phyloP scores from a whole-genome alignment of 2,797 vertebrate species.

The Propithecus deckenii region DNA sequence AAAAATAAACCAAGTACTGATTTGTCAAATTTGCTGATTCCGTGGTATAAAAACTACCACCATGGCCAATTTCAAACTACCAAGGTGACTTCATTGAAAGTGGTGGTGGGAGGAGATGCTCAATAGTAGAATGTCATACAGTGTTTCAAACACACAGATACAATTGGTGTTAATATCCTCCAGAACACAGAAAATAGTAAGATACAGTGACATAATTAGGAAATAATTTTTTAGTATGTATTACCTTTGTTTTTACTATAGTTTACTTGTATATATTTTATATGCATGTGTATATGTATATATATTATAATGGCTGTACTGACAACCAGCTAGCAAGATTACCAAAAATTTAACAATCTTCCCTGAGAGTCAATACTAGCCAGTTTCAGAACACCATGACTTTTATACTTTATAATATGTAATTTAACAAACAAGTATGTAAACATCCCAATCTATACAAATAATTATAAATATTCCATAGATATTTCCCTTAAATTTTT shows the following conservation, averaged over 20 bases:
- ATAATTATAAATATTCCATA: not conserved
- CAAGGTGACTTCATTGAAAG: not conserved
- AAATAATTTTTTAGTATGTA: not conserved
- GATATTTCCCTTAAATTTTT: not conserved
- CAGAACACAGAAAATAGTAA: not conserved
- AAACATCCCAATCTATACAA: not conserved
- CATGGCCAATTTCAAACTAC: not conserved
- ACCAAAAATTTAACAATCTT: not conserved
- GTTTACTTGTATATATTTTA: not conserved
- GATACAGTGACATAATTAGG: not conserved
- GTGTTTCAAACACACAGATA: not conserved
- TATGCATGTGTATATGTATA: too few species aligned
- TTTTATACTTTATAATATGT: not conserved
- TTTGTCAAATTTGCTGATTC: not conserved
- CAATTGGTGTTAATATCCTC: not conserved
- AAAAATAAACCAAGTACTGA: not conserved
- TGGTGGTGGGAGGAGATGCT: not conserved
- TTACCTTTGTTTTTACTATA: not conserved
- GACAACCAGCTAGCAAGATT: not conserved
- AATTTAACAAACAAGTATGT: not conserved
- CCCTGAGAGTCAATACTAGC: not conserved
- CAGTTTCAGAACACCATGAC: not conserved
- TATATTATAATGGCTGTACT: not conserved
- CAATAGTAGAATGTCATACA: not conserved
- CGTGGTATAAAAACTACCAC: not conserved